Base-by-base conservation (phyloP, 2,113 vertebrate species). In the Xyliphius kryptos region DNA sequence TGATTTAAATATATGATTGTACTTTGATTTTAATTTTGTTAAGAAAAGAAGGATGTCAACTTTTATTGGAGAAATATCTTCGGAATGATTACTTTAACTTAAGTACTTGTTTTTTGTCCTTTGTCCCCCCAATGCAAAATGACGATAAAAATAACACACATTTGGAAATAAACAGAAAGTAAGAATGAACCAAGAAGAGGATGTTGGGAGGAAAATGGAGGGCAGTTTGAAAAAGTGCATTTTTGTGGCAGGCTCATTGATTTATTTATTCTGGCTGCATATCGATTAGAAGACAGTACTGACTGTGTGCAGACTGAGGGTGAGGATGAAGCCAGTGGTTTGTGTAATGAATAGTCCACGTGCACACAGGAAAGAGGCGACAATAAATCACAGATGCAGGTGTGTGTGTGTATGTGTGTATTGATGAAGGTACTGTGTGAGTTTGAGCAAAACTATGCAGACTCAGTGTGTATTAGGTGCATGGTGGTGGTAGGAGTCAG, bases 251-350 rank as follows among this genome's bases (percentile, higher is more conserved):
- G 53, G 6, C 56, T 53, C 68, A 60, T n/a, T 80, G 82, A 86
- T 80, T 83, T 81, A 86, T 83, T 71, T 79, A 83, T 82, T 85
- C 82, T 81, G 81, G 67, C 82, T 74, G 72, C 82, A 88, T 32
- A 32, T 85, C 69, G 82, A 86, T 83, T 76, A 69, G 71, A 69
- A 74, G 82, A 85, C 82, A 80, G 79, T 63, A 70, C 73, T 65
- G 76, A 80, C 79, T 72, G 71, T 77, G 76, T 78, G 74, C 69
- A 48, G 49, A 75, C 66, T 77, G 77, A 44, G 63, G 51, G 62
- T 75, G 74, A 73, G 77, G 79, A 82, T 77, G 78, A 76, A 75
- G 66, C 56, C 76, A 63, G 51, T 71, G 76, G 76, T 56, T 69
- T 69, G 73, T 74, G 62, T 74, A 78, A 82, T 81, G 73, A 77